Evolutionary conservation across 2,888 invertebrate species (phyloP), one percentile per base, ranked within the genome.

Genomic region (Clistopyga incitator): DNA sequence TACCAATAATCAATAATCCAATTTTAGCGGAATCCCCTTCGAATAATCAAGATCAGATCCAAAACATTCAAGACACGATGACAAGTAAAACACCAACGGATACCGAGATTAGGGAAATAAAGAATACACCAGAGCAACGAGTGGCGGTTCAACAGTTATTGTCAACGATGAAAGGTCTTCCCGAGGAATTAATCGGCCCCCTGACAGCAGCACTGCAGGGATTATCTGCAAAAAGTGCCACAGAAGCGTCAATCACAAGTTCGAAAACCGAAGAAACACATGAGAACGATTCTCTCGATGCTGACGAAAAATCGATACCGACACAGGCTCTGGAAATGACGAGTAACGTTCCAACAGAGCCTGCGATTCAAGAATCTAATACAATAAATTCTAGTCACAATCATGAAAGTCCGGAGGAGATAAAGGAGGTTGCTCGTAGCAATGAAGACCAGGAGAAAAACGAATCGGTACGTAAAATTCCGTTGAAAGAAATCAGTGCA

Each of bases 121-220:
- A 52, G 59, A 42, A 2, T 45, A 8, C 54, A 38, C 20, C 20
- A 13, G 15, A 29, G 10, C 71, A 86, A 71, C 81, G 76, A 71
- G 88, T 85, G 20, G 82, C 90, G 8, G 86, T 92, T 45, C 89
- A 92, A 15, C 89, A 91, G 77, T 84, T 93, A 45, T 82, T 93
- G 78, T 88, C 89, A 6, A 91, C 90, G 0, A 89, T 92, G 84
- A 92, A 88, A 85, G 90, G 90, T 70, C 80, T 93, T 64, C 92
- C 93, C 1, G 91, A 91, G 76, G 90, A 92, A 84, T 83, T 92
- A 47, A 81, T 92, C 20, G 90, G 88, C 18, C 90, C 92, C 10
- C 86, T 93, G 72, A 88, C 91, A 10, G 86, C 88, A 13, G 92
- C 92, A 0, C 82, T 93, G 79, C 90, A 90, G 78, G 88, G 89